Conservation (phyloP, 2,888 invertebrate species). For the Drosophila neonasuta region DNA sequence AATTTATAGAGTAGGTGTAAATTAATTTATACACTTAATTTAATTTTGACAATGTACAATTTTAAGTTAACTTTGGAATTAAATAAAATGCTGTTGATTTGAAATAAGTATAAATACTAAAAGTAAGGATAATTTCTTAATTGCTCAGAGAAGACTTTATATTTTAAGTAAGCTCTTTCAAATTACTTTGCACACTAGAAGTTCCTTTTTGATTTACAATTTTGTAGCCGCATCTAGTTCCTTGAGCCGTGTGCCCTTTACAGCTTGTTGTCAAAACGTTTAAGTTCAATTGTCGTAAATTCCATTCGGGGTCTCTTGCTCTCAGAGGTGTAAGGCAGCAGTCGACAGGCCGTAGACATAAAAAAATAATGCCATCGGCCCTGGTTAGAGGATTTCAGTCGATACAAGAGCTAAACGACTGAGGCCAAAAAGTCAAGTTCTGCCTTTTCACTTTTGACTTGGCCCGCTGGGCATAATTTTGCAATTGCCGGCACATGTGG, state of each 20-base stretch:
- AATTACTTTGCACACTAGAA: background rate
- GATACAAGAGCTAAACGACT: conserved; percentile 40
- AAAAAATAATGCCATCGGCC: conserved; percentile 53
- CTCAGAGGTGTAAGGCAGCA: conserved; percentile 43
- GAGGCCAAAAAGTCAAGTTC: conserved; percentile 60
- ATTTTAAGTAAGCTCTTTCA: background rate
- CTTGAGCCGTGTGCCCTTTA: background rate
- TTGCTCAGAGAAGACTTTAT: no score
- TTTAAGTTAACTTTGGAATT: no score
- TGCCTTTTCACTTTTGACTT: conserved; percentile 49
- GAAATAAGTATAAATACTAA: no score
- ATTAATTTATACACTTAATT: background rate
- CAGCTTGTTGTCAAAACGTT: conserved; percentile 41
- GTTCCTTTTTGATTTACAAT: background rate
- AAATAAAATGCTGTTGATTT: no score
- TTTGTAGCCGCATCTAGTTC: background rate
- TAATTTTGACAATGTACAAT: no score
- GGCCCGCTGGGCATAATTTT: conserved; percentile 78
- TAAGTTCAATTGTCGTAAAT: conserved; percentile 66
- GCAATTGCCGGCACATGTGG: conserved; percentile 77
- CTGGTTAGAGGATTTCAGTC: conserved; percentile 3
- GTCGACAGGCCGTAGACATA: conserved; percentile 43
- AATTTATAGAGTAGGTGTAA: background rate
- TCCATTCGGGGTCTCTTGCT: conserved; percentile 34
- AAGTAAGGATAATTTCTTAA: no score